Conservation (phyloP, 2,113 vertebrate genomes). For the Notarius quadriscutis region DNA sequence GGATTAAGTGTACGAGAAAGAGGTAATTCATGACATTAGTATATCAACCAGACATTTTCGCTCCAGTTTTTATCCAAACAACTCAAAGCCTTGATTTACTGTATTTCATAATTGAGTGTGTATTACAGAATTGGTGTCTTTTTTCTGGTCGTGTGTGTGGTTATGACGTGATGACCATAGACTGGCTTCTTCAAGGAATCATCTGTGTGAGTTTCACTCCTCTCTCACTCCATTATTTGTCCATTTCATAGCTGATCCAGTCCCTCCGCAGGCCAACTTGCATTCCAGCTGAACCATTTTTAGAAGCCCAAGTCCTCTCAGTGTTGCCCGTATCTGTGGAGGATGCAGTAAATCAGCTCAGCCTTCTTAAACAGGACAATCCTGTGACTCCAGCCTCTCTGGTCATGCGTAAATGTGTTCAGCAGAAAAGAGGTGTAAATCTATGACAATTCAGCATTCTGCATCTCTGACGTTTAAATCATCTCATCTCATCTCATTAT, state of each 20-base stretch:
- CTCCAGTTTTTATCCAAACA: not conserved
- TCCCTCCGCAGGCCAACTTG: not conserved
- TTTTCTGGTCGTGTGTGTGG: not conserved
- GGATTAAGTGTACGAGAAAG: not conserved
- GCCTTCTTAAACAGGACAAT: not conserved
- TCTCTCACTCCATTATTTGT: constrained; percentile 21
- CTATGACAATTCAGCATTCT: not conserved
- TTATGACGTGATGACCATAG: not conserved
- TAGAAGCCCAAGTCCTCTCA: constrained; percentile 11
- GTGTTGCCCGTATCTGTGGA: not conserved
- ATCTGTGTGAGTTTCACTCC: constrained; percentile 26
- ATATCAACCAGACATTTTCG: not conserved
- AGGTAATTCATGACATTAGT: not conserved
- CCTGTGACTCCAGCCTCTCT: constrained; percentile 2
- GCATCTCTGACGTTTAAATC: not conserved
- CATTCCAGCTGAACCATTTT: constrained; percentile 7
- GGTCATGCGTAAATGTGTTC: not conserved
- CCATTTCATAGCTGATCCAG: constrained; percentile 21
- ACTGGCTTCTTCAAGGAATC: not conserved
- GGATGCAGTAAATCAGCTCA: not conserved
- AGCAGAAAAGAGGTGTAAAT: not conserved
- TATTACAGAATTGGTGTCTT: not conserved
- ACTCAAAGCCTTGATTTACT: not conserved
- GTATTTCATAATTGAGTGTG: not conserved
- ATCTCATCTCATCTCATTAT: not conserved